Percentiles rank a stretch among this genome's conserved stretches.
phyloP scores from a whole-genome alignment of 2,113 vertebrate species.

The Thomomys bottae region DNA sequence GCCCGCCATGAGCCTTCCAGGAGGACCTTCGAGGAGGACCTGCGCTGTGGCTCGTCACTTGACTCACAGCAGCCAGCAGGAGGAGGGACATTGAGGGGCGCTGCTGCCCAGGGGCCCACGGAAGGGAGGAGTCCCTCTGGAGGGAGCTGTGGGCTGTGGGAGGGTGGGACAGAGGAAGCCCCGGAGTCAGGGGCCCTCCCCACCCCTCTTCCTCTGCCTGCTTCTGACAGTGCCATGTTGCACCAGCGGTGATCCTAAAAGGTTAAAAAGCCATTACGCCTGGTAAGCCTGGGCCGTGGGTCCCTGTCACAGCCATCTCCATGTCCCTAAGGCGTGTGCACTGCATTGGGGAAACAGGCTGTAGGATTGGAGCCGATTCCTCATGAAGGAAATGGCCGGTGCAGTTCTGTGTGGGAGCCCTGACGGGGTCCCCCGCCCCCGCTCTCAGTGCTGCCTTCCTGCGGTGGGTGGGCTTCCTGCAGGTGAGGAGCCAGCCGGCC shows the following conservation, averaged over 20 bases:
- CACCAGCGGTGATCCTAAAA: slow-evolving; percentile 73
- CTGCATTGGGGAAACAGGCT: slow-evolving; percentile 81
- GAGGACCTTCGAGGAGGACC: too few relatives aligned
- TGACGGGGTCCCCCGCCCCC: slow-evolving; percentile 29
- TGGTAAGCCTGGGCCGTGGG: slow-evolving; percentile 80
- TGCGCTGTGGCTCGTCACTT: too few relatives aligned
- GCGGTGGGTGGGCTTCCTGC: slow-evolving; percentile 66
- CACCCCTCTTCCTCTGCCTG: not conserved
- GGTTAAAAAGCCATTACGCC: slow-evolving; percentile 83
- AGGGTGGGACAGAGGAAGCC: too few relatives aligned
- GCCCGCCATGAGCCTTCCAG: too few relatives aligned
- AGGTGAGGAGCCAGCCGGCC: slow-evolving; percentile 80
- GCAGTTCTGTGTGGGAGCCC: slow-evolving; percentile 78
- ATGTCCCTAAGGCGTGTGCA: slow-evolving; percentile 80
- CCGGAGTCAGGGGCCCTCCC: too few relatives aligned
- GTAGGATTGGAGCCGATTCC: slow-evolving; percentile 77
- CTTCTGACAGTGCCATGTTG: slow-evolving; percentile 61
- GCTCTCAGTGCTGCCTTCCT: too few relatives aligned
- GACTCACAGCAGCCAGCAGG: too few relatives aligned
- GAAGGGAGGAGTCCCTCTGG: not conserved
- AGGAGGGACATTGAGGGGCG: too few relatives aligned
- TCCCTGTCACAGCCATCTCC: slow-evolving; percentile 83
- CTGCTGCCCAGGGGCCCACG: too few relatives aligned
- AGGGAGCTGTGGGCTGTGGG: too few relatives aligned
- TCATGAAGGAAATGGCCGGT: slow-evolving; percentile 81